Evolutionary conservation across 2,113 vertebrate species (phyloP), one percentile per base, ranked within the genome.

Genomic region (Poeciliopsis prolifica): DNA sequence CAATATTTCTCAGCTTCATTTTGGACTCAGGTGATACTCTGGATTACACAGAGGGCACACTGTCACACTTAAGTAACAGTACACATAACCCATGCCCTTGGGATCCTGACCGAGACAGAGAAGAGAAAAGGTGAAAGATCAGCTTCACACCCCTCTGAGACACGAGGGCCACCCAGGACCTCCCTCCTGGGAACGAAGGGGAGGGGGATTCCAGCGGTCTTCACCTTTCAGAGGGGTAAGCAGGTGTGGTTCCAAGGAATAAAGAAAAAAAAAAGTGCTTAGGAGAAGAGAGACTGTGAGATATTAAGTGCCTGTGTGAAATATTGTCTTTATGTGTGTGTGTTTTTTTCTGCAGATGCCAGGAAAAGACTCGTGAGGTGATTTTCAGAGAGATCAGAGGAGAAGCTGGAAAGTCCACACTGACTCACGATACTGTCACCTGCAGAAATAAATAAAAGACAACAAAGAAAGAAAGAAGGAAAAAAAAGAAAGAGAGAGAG

Each of bases 341-440:
- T 14, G 33, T 35, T 35, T 35, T 37, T 70, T 74, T 78, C 40
- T 80, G 76, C 65, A 85, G 77, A 78, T 92, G 69, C 76, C 79
- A 81, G 86, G 84, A 91, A 93, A 83, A 67, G 58, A 54, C 65
- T 33, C 0, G 67, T 15, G 61, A 81, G 81, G 75, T 84, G 81
- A 86, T 76, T 86, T 85, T 76, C 33, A 79, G 54, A 70, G 10
- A 91, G 84, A 90, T 88, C 87, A 90, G 87, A 90, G 79, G 37
- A 80, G 75, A 70, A 61, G 58, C 76, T 91, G 92, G 91, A 92
- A 93, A 93, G 88, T 90, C 91, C 91, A 63, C 4, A 81, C 87
- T 92, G 90, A 93, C 90, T 93, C 92, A 92, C 64, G 6, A 60
- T 31, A 70, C 65, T 82, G 84, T 91, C 88, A 91, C 87, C 81